Evolutionary conservation across 2,888 invertebrate genomes (phyloP).

Genomic region (Autographa gamma): DNA sequence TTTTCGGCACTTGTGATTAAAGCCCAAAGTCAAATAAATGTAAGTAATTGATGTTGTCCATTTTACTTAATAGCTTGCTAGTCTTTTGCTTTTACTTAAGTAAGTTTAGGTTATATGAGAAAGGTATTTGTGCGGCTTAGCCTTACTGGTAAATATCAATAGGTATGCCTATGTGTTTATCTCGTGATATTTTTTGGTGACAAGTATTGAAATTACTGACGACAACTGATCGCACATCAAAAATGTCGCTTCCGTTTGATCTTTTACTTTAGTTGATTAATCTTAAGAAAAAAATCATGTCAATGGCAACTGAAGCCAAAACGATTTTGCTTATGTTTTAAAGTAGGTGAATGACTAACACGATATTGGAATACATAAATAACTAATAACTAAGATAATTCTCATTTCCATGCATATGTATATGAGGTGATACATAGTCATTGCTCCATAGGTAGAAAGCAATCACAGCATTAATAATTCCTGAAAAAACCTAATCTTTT

Average conservation of each 20-base stretch:
- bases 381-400: conserved; percentile 35
- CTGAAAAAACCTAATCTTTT: too few species aligned
- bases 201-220: conserved; percentile 3
- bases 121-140: background rate
- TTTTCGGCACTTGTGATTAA: conserved; percentile 58
- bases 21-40: too few species aligned
- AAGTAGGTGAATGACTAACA: conserved; percentile 50
- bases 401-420: conserved; percentile 14
- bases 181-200: background rate
- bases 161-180: too few species aligned
- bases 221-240: conserved; percentile 2
- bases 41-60: background rate
- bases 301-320: background rate
- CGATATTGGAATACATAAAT: conserved; percentile 34
- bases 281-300: background rate
- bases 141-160: background rate
- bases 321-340: conserved; percentile 22
- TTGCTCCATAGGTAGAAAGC: background rate
- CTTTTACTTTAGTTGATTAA: background rate
- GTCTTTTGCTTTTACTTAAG: too few species aligned
- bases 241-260: background rate
- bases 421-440: conserved; percentile 7
- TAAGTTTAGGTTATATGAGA: background rate
- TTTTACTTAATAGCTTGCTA: conserved; percentile 8
- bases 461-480: too few species aligned